Conservation (phyloP, 1,140 invertebrate species). For the Scaptodrosophila lebanonensis region DNA sequence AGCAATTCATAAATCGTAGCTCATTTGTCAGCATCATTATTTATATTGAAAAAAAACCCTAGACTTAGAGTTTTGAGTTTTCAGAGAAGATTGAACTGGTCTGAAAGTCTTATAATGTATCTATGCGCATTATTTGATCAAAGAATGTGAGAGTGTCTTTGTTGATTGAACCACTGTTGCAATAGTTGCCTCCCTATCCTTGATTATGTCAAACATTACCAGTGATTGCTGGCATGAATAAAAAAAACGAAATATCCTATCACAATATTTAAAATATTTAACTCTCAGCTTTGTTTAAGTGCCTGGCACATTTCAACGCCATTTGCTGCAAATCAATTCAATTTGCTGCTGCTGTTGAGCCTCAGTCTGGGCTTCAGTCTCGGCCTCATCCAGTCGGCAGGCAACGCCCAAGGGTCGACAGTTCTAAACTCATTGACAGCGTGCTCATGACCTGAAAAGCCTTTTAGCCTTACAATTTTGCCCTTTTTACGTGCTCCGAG, state of each 20-base stretch:
- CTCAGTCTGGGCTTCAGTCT: too few species aligned
- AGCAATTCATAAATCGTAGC: too few species aligned
- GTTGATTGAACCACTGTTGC: too few species aligned
- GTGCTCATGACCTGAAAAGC: slow-evolving; percentile 53
- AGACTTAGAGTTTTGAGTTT: too few species aligned
- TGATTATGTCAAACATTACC: slow-evolving; percentile 27
- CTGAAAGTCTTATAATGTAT: too few species aligned
- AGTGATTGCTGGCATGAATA: slow-evolving; percentile 3
- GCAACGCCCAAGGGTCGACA: slow-evolving; percentile 21
- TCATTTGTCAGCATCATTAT: too few species aligned
- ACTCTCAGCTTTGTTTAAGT: slow-evolving; percentile 14
- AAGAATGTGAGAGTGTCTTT: too few species aligned
- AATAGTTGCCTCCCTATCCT: slow-evolving; percentile 20
- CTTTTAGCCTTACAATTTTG: slow-evolving; percentile 63
- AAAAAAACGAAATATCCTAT: neutral
- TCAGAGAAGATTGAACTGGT: too few species aligned
- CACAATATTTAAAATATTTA: slow-evolving; percentile 33
- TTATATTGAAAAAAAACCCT: too few species aligned
- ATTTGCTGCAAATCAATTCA: slow-evolving; percentile 51
- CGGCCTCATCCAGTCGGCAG: too few species aligned
- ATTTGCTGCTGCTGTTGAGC: too few species aligned
- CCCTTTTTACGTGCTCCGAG: slow-evolving; percentile 38
- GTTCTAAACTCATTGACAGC: slow-evolving; percentile 3
- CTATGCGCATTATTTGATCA: too few species aligned
- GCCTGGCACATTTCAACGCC: slow-evolving; percentile 33